phyloP scores from a whole-genome alignment of 2,888 invertebrate species.

The Acleris emargana region DNA sequence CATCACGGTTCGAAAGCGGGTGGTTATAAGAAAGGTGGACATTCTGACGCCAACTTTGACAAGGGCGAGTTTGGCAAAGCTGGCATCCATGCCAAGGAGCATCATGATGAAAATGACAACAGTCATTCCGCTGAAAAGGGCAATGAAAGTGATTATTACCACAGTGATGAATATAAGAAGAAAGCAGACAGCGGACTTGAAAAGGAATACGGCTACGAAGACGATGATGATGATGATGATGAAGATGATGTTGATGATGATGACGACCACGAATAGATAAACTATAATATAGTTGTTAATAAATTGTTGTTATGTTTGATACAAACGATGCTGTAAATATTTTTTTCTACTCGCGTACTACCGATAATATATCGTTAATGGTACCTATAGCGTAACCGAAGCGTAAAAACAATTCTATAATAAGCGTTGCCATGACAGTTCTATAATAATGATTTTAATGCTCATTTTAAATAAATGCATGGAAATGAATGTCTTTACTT shows the following conservation, averaged over 20 bases:
- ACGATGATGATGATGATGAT: conserved; percentile 42
- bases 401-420: too few species aligned
- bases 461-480: conserved; percentile 53
- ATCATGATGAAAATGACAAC: conserved; percentile 75
- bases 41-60: conserved; percentile 79
- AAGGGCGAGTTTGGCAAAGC: conserved; percentile 80
- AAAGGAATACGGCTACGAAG: conserved; percentile 72
- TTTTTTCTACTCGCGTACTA: conserved; percentile 47
- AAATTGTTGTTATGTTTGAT: conserved; percentile 76
- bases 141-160: conserved; percentile 79
- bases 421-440: too few species aligned
- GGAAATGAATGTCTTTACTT: conserved; percentile 22
- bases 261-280: conserved; percentile 49
- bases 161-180: conserved; percentile 81
- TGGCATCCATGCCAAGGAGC: conserved; percentile 84
- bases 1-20: conserved; percentile 83
- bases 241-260: conserved; percentile 60
- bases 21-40: conserved; percentile 81
- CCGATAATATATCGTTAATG: too few species aligned
- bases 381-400: too few species aligned
- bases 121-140: conserved; percentile 84
- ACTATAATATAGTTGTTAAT: conserved; percentile 59
- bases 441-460: conserved; percentile 44
- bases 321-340: conserved; percentile 57
- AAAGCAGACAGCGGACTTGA: conserved; percentile 76